These are phyloP conservation scores for Lacanobia wlatinum DNA, from an alignment of 2,888 invertebrate genomes.

Conservation along the genomic window DNA sequence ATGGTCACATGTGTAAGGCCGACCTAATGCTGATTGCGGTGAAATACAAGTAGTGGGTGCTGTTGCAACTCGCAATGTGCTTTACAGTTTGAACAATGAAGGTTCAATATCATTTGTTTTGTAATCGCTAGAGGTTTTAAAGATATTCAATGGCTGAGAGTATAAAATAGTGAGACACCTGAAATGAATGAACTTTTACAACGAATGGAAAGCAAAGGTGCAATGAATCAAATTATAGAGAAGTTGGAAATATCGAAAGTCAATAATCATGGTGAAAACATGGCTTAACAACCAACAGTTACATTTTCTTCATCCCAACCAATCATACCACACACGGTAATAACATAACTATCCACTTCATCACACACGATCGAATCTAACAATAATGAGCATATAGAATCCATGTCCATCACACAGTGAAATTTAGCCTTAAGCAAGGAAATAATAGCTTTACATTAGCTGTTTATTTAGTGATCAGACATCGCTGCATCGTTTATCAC, in stretches of 20 bases:
- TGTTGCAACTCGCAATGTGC: no score
- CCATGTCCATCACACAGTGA: slow-evolving; percentile 6
- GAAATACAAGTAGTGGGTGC: no score
- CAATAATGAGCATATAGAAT: slow-evolving; percentile 15
- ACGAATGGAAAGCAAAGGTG: neutral
- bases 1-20: no score
- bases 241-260: slow-evolving; percentile 9
- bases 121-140: neutral
- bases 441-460: slow-evolving; percentile 35
- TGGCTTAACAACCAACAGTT: slow-evolving; percentile 10
- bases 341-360: slow-evolving; percentile 3
- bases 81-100: no score
- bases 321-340: neutral
- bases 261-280: slow-evolving; percentile 33
- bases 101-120: neutral
- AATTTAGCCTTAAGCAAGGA: slow-evolving; percentile 44
- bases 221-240: neutral
- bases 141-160: neutral
- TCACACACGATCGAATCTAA: slow-evolving; percentile 20
- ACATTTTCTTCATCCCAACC: neutral
- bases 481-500: slow-evolving; percentile 26
- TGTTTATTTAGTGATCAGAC: slow-evolving; percentile 44
- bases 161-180: neutral
- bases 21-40: no score
- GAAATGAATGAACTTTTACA: neutral